Evolutionary conservation across 2,888 invertebrate species (phyloP).

Genomic region (Catocala nupta): DNA sequence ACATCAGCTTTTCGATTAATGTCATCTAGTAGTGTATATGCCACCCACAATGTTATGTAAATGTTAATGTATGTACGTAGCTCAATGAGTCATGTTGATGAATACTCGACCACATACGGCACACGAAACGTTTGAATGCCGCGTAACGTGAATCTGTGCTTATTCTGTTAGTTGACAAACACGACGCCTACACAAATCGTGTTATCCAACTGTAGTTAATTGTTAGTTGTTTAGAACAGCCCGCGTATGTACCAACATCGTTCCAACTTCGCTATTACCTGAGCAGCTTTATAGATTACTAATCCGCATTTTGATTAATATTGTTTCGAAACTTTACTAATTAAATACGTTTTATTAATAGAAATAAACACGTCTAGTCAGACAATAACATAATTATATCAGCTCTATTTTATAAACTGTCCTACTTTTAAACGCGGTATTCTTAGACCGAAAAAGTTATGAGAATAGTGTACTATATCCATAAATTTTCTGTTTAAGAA

Average conservation of each 20-base stretch:
- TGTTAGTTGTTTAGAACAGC: constrained; percentile 16
- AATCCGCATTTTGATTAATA: constrained; percentile 32
- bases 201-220: constrained; percentile 7
- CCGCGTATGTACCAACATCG: constrained; percentile 18
- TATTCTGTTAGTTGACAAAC: not conserved
- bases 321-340: constrained; percentile 25
- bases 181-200: constrained; percentile 29
- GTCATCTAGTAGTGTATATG: too few relatives aligned
- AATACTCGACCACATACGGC: not conserved
- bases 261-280: constrained; percentile 20
- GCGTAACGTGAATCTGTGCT: too few relatives aligned
- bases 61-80: not conserved
- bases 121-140: too few relatives aligned
- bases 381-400: not conserved
- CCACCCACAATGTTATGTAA: too few relatives aligned
- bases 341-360: constrained; percentile 28
- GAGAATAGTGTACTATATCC: too few relatives aligned
- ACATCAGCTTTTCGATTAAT: too few relatives aligned
- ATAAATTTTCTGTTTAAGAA: too few relatives aligned
- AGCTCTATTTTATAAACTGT: too few relatives aligned
- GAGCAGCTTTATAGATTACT: constrained; percentile 4
- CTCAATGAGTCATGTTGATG: not conserved
- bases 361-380: constrained; percentile 4
- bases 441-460: too few relatives aligned
- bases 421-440: too few relatives aligned